These are phyloP conservation scores for Tapirus indicus DNA, from an alignment of 2,797 vertebrate species.

Conservation along the genomic window DNA sequence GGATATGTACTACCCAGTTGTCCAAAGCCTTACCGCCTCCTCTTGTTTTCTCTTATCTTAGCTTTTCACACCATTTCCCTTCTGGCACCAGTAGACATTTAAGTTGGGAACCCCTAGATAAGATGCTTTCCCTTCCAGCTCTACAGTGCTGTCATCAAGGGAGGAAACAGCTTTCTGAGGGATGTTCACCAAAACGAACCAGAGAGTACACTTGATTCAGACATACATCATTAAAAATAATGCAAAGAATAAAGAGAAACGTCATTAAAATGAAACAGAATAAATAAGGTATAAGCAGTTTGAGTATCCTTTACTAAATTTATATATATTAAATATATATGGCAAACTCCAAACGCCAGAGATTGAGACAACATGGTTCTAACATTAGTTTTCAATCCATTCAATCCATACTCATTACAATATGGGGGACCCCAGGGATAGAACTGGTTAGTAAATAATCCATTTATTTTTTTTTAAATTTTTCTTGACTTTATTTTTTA, in stretches of 20 bases:
- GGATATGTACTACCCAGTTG: too few relatives aligned
- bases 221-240: neutral
- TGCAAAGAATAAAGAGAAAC: neutral
- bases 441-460: neutral
- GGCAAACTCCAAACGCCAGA: neutral
- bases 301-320: neutral
- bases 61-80: neutral
- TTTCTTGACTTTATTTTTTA: neutral
- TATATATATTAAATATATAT: neutral
- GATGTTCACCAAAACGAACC: neutral
- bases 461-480: neutral
- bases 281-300: neutral
- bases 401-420: neutral
- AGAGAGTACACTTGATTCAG: neutral
- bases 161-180: neutral
- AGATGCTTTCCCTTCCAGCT: neutral
- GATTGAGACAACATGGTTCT: neutral
- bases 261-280: constrained; percentile 27
- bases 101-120: neutral
- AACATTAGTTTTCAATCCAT: neutral
- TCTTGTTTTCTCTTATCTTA: neutral
- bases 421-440: neutral
- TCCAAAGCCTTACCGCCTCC: neutral
- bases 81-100: neutral
- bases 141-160: neutral